Evolutionary conservation across 2,797 vertebrate species (phyloP), one percentile per base, ranked within the genome.

Genomic region (Poeciliopsis gracilis): DNA sequence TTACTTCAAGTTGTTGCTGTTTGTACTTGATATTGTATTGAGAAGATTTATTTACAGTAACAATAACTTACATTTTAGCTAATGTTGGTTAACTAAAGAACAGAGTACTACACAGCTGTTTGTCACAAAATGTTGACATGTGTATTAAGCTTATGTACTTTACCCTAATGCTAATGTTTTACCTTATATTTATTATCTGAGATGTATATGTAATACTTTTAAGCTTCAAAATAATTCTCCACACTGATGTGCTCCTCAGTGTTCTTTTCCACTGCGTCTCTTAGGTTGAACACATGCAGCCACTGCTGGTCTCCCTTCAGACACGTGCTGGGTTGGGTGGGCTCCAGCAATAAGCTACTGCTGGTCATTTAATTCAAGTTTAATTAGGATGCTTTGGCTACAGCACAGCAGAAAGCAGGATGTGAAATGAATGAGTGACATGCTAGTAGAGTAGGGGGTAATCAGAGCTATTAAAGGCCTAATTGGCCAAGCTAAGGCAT

Each of bases 401-500:
- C 84, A 73, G 84, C 89, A 77, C 84, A 86, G 88, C 77, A 45
- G 87, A 92, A 86, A 88, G 87, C 75, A 79, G 55, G 57, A 84
- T 23, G 25, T 80, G 77, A 81, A 87, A 33, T 83, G 83, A 92
- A 88, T 91, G 88, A 93, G 87, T 88, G 91, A 90, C 92, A 91
- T 81, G 78, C 80, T 25, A 11, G 59, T 55, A 80, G 84, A 84
- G 82, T 67, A 76, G 86, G 90, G 87, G 85, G 86, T 92, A 89
- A 91, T 92, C 90, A 84, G 73, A 55, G 82, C 80, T 85, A 92
- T 93, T 93, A 91, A 77, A 69, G 76, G 79, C 41, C 90, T 93
- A 93, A 95, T 93, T 94, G 92, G 84, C 87, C 81, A 79, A 89
- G 87, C 89, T 78, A 81, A 84, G 79, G 79, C 83, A 91, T 90